Evolutionary conservation across 2,113 vertebrate genomes (phyloP), one percentile per base, ranked within the genome.

Genomic region (Limnothrissa miodon): DNA sequence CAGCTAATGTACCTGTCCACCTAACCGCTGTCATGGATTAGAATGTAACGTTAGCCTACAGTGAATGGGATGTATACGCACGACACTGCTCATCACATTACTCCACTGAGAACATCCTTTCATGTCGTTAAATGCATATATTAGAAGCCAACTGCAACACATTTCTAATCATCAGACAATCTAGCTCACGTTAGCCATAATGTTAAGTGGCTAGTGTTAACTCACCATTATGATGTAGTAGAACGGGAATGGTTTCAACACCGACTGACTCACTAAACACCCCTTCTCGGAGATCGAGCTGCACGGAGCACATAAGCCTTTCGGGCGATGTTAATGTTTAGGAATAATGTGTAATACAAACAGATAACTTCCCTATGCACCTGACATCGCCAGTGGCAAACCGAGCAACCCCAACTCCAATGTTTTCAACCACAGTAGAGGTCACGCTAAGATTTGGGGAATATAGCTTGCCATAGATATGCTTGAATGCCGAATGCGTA

Each of bases 371-470:
- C 84, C 23, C 62, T 59, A 29, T 11, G 19, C 46, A 84, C 36
- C 46, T 86, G 83, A 90, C 90, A 93, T 91, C 82, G 82, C 87
- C 82, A 56, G 80, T 48, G 88, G 84, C 88, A 89, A 89, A 90
- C 87, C 86, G 83, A 88, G 88, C 83, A 88, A 66, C 81, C 90
- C 92, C 91, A 86, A 85, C 85, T 90, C 23, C 82, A 90, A 89
- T 95, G 90, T 94, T 94, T 94, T 95, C 92, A 95, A 92, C 90
- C 88, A 94, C 92, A 91, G 88, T 95, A 95, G 94, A 95, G 95
- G 95, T 95, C 94, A 95, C 84, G 87, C 88, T 90, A 81, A 90
- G 91, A 88, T 83, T 89, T 86, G 85, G 82, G 44, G 83, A 56
- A 85, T 62, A 53, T 1, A 81, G 92, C 48, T 70, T 88, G 17